Base-by-base conservation (phyloP, 2,797 vertebrate genomes). In the Poecilia gillii region DNA sequence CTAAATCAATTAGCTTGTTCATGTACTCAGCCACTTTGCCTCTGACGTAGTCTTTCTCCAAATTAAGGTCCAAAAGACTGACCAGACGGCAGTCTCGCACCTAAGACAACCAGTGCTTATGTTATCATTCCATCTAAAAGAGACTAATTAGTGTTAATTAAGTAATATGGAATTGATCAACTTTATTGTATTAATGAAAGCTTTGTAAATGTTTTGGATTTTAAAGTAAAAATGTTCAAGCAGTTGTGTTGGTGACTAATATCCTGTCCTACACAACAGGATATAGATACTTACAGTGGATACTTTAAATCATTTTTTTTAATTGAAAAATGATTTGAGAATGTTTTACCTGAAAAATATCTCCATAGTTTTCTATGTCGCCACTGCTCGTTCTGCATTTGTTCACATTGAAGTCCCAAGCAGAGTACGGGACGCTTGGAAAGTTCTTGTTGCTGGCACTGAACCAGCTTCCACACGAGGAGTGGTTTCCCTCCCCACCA, bases 1-100 rank as follows among this genome's bases (percentile, higher is more conserved):
- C 98, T 46, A 97, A 94, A 75, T 95, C 95, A 1, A 98, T 95
- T 76, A 99, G 96, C 0, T 51, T 75, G 93, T 99, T 98, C 96
- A 99, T 41, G 82, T 92, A 99, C 0, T 91, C 92, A 0, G 94
- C 92, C 55, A 96, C 16, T 74, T 88, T 96, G 1, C 93, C 90
- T 20, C 97, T 95, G 13, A 98, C 97, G 0, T 96, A 96, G 20
- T 97, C 96, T 76, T 97, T 98, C 84, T 94, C 97, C 89, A 98
- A 85, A 0, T 96, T 96, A 25, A 99, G 96, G 79, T 99, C 98
- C 86, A 98, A 90, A 68, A 99, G 97, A 71, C 97, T 70, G 0
- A 94, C 91, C 73, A 99, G 91, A 41, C 95, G 96, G 72, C 98
- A 99, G 84, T 99, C 91, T 47, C 97, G 95, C 1, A 99, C 97